Base-by-base conservation (phyloP, 2,797 vertebrate species). In the Myotis pilosus region DNA sequence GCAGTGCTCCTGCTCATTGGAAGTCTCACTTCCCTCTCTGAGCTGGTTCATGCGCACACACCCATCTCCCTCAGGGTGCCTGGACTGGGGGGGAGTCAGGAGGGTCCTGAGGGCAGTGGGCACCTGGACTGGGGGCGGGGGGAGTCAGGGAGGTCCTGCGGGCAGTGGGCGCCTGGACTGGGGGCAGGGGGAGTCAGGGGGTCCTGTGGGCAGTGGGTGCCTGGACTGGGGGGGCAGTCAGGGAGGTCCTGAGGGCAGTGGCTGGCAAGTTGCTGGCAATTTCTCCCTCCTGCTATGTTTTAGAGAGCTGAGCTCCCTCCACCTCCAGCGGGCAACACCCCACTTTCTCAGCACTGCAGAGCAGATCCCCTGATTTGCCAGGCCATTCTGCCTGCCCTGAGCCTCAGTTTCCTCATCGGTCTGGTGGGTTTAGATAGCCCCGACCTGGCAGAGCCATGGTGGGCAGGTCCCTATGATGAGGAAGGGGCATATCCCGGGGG, bases 401-500 rank as follows among this genome's bases (percentile, higher is more conserved):
- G 33, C 41, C 62, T 72, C 4, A 2, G 71, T 90, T 74, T 96
- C 64, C 92, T 79, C 79, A 93, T 55, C 83, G 47, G 82, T 64
- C 75, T 49, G 53, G 19, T 53, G 64, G 57, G 75, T 30, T 72
- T 9, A 19, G 16, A 15, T 4, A 55, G 64, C 23, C 0, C 9
- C 7, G 25, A 30, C 41, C 28, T 20, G 49, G 82, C 22, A 36
- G 51, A 75, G 33, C 74, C 28, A 8, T 0, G 17, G 33, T 25
- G 38, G 78, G 25, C 1, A 8, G 47, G 36, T 53, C 44, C 62
- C 49, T 10, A 3, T 20, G 19, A 47, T 1, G 9, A 44, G 51
- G 86, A 87, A 93, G 11, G 20, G 51, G 25, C 17, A 15, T 87
- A 66, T 84, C 88, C 69, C 49, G 90, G 2, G 11, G 23, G 68